Percentiles rank a stretch among this genome's conserved stretches.
Evolutionary conservation across 2,888 invertebrate genomes (phyloP).

Genomic region (Tridacna crocea): DNA sequence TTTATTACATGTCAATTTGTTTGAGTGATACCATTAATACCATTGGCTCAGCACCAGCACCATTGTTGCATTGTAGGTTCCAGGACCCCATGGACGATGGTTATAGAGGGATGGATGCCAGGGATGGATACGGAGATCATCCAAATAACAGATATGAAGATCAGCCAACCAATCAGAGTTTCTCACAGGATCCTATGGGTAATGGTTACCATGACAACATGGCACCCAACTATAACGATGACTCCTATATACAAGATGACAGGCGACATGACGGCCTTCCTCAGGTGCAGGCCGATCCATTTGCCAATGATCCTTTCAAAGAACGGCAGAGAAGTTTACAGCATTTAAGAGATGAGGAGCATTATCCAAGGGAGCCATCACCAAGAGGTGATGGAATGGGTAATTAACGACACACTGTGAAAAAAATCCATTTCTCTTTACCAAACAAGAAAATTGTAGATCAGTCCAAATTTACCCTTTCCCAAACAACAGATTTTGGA

Average conservation of each 20-base stretch:
- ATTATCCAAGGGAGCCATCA: constrained; percentile 69
- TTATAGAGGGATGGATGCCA: constrained; percentile 20
- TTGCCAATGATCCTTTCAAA: constrained; percentile 79
- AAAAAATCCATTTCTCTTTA: too few species aligned
- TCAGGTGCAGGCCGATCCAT: constrained; percentile 75
- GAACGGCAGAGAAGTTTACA: constrained; percentile 66
- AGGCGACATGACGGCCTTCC: constrained; percentile 76
- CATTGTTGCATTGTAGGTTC: neutral
- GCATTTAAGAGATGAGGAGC: constrained; percentile 60
- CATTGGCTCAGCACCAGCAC: too few species aligned
- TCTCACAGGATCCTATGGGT: constrained; percentile 36
- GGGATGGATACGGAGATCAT: constrained; percentile 56
- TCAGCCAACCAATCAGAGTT: constrained; percentile 59
- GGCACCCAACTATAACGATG: constrained; percentile 55
- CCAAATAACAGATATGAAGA: constrained; percentile 62
- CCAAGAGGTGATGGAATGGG: constrained; percentile 65
- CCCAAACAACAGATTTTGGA: too few species aligned
- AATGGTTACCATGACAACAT: constrained; percentile 51
- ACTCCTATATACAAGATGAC: constrained; percentile 56
- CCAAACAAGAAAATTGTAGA: too few species aligned
- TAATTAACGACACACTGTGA: neutral
- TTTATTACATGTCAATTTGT: too few species aligned
- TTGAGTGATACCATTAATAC: too few species aligned
- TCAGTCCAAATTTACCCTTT: too few species aligned
- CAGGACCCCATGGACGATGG: constrained; percentile 13